Evolutionary conservation across 2,113 vertebrate genomes (phyloP).

Genomic region (Oreotrochilus melanogaster): DNA sequence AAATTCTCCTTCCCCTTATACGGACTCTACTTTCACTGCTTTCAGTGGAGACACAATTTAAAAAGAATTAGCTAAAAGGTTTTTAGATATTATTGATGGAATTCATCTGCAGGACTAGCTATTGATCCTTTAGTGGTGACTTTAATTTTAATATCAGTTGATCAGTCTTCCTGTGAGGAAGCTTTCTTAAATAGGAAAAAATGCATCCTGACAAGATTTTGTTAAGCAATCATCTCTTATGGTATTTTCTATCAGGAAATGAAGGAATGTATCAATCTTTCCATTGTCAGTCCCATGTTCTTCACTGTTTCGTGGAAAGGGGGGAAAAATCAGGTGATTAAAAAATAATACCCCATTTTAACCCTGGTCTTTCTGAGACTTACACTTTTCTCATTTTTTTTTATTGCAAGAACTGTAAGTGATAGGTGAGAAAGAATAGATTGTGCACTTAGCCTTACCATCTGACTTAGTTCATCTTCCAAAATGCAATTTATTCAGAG

Average conservation of each 20-base stretch:
- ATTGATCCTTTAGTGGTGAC: neutral
- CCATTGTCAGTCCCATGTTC: neutral
- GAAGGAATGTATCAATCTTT: neutral
- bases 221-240: neutral
- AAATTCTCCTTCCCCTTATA: neutral
- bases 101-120: neutral
- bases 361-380: neutral
- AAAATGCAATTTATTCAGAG: constrained; percentile 5
- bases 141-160: neutral
- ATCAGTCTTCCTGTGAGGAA: neutral
- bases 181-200: neutral
- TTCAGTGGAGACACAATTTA: neutral
- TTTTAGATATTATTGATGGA: neutral
- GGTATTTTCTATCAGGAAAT: neutral
- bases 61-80: neutral
- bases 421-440: neutral
- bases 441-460: neutral
- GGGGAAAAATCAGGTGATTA: neutral
- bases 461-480: constrained; percentile 22
- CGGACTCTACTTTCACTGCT: neutral
- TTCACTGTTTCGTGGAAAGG: neutral
- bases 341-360: neutral
- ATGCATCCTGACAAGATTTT: neutral
- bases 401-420: neutral
- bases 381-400: neutral